A percentile compares a stretch with the other conserved stretches of the same genome.
phyloP scores from a whole-genome alignment of 2,113 vertebrate genomes.

The Triplophysa siluroides region DNA sequence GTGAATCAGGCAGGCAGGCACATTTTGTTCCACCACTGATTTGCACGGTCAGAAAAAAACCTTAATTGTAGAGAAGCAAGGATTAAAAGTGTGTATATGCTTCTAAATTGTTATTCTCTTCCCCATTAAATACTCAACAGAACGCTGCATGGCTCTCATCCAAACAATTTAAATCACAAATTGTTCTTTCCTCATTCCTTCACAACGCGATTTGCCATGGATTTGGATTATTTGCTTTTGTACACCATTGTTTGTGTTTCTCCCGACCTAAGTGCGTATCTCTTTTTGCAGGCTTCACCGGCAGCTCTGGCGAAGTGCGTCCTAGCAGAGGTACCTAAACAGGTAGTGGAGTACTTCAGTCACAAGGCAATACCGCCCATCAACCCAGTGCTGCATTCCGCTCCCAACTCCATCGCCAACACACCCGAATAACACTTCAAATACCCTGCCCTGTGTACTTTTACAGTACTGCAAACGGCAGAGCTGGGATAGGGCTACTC shows the following conservation, averaged over 20 bases:
- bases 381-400: conserved; percentile 66
- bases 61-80: conserved; percentile 12
- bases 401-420: conserved; percentile 72
- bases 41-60: conserved; percentile 31
- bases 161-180: conserved; percentile 15
- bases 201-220: conserved; percentile 18
- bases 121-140: conserved; percentile 6
- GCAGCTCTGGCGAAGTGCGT: conserved; percentile 90
- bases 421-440: conserved; percentile 71
- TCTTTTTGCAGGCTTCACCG: conserved; percentile 81
- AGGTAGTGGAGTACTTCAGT: conserved; percentile 94
- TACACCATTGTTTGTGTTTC: conserved; percentile 16
- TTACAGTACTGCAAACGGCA: conserved; percentile 44
- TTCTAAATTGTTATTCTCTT: neutral
- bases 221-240: conserved; percentile 1
- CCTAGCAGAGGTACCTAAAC: conserved; percentile 91
- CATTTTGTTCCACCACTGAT: conserved; percentile 32
- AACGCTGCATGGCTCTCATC: conserved; percentile 8
- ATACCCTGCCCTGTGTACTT: conserved; percentile 43
- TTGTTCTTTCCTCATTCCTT: conserved; percentile 6
- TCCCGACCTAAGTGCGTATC: neutral
- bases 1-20: conserved; percentile 49
- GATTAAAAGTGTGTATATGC: conserved; percentile 32
- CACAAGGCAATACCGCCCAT: conserved; percentile 85
- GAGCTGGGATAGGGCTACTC: conserved; percentile 38